Base-by-base conservation (phyloP, 2,113 vertebrate species). In the Chionodraco myersi region DNA sequence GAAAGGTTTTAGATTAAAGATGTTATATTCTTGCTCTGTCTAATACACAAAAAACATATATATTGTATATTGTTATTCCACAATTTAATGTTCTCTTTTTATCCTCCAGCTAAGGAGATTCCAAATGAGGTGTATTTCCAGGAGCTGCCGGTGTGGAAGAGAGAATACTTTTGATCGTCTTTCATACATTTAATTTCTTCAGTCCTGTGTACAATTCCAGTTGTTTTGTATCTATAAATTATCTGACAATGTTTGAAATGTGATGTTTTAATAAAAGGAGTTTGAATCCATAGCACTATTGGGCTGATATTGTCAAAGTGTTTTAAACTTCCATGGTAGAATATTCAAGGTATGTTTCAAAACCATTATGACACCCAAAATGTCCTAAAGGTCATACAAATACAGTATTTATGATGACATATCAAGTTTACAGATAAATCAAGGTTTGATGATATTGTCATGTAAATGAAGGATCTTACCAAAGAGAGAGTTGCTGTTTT, bases 131-230 rank as follows among this genome's bases (percentile, higher is more conserved):
- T 93, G 51, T 94, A 94, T 79, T 93, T 94, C 69, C 94, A 93
- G 83, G 93, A 95, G 69, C 77, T 93, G 60, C 93, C 94, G 0
- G 73, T 92, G 83, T 95, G 95, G 95, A 95, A 95, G 88, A 90
- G 92, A 77, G 91, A 94, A 75, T 94, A 92, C 89, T 95, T 94
- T 92, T 94, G 89, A 94, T 58, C 8, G 13, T 10, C 11, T 34
- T 47, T 56, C 53, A 26, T 34, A 34, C 15, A 13, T 75, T 34
- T 80, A 6, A 15, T 10, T 1, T 69, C 59, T 45, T 84, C 30
- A 23, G 58, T 49, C 74, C 52, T 45, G n/a, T 66, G 75, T 44
- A n/a, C 63, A 83, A 66, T 41, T 41, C 36, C 66, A 23, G 34
- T 15, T 84, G 52, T 74, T 86, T 84, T 92, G 85, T 92, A 85